Conservation (phyloP, 2,113 vertebrate species). For the Pygoscelis antarcticus region DNA sequence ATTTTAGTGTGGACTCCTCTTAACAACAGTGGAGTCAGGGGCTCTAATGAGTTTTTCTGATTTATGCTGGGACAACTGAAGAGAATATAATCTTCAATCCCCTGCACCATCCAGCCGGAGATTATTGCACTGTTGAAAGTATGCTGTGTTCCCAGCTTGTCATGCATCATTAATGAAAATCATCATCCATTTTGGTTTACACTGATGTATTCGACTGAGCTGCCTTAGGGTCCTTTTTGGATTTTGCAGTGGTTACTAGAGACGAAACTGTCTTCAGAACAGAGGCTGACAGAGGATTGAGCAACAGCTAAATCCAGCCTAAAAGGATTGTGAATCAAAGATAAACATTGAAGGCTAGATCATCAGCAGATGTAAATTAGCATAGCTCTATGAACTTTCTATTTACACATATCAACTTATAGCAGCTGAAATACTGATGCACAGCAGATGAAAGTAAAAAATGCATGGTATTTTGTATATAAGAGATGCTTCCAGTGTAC, state of each 20-base stretch:
- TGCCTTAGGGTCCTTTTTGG: background rate
- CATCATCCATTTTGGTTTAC: background rate
- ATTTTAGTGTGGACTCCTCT: background rate
- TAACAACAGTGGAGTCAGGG: background rate
- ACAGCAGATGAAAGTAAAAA: background rate
- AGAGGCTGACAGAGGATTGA: background rate
- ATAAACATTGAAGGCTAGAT: background rate
- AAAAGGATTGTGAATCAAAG: background rate
- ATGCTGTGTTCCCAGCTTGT: background rate
- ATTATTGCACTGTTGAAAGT: background rate
- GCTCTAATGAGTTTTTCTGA: background rate
- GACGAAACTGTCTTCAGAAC: background rate
- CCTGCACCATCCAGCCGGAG: background rate
- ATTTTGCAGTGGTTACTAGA: background rate
- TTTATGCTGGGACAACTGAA: background rate
- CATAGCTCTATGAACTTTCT: background rate
- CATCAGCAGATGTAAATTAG: background rate
- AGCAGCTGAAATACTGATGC: background rate
- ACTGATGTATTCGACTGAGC: background rate
- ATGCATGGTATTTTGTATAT: background rate
- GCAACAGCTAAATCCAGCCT: background rate
- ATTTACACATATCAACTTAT: background rate
- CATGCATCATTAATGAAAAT: background rate
- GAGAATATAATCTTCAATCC: background rate
- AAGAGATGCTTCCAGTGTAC: background rate